Base-by-base conservation (phyloP, 2,888 invertebrate species). In the Stratiomys singularior region DNA sequence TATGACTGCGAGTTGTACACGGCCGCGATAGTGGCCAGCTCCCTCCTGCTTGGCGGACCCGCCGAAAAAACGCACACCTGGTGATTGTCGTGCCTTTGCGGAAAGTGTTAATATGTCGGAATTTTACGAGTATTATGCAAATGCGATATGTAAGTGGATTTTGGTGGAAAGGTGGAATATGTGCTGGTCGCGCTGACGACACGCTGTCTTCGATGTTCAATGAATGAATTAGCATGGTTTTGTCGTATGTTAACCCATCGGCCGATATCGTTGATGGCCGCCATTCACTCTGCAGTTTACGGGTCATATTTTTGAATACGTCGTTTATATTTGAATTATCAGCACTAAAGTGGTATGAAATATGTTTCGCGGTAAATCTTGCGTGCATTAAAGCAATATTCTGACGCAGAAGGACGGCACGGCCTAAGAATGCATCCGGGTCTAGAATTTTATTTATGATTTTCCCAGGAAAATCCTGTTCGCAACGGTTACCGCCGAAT, bases 121-220 rank as follows among this genome's bases (percentile, higher is more conserved):
- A 25, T 66, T 27, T 69, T 69, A n/a, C 25, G 69, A 37, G 37
- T 58, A 30, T 74, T 58, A 74, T 74, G 74, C 74, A 74, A 74
- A 74, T 74, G 23, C 37, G 60, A 74, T 74, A 74, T 37, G 74
- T 74, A 74, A 74, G 74, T 60, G 23, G 52, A 72, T 60, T 74
- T 37, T 1, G 23, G 46, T 69, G n/a, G 28, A 69, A 69, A 69
- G 23, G 21, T 46, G 46, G 28, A 47, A 66, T 15, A 18, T 25
- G 25, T 18, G 64, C 28, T 37, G 3, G 37, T 37, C 27, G 25
- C 18, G 25, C 47, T 47, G 69, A 69, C 69, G 69, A 47, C 69
- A 47, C 69, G 47, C 69, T 69, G 69, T 69, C 69, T 69, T 47
- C 23, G 15, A 23, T n/a, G 47, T 46, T 46, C 25, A 64, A 30